phyloP scores from a whole-genome alignment of 2,797 vertebrate genomes.

The Lutjanus campechanus region DNA sequence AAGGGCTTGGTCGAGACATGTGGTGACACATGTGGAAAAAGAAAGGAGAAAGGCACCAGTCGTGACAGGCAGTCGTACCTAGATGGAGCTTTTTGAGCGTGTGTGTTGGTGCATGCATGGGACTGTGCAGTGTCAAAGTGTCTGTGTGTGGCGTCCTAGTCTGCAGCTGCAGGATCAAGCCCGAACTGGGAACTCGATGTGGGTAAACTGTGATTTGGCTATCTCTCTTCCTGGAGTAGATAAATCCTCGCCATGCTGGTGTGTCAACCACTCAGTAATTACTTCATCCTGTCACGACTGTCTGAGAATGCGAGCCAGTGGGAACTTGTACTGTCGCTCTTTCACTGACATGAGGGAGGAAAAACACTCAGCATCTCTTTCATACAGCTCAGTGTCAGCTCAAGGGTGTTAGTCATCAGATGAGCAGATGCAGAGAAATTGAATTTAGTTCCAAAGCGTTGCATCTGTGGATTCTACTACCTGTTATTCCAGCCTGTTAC shows the following conservation, averaged over 20 bases:
- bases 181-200: conserved; percentile 66
- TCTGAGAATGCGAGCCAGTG: conserved; percentile 85
- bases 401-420: conserved; percentile 49
- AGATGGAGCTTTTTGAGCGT: conserved; percentile 24
- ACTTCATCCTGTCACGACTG: conserved; percentile 82
- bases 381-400: conserved; percentile 32
- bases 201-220: conserved; percentile 85
- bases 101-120: conserved; percentile 23
- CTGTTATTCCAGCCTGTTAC: conserved; percentile 4
- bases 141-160: conserved; percentile 71
- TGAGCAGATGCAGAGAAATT: conserved; percentile 45
- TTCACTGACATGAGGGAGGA: conserved; percentile 56
- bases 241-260: conserved; percentile 80
- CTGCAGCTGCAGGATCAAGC: conserved; percentile 77
- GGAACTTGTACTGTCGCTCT: conserved; percentile 82
- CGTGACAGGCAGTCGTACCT: conserved; percentile 36
- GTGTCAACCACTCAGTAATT: conserved; percentile 84
- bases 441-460: conserved; percentile 26
- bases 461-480: conserved; percentile 20
- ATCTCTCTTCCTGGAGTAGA: conserved; percentile 82
- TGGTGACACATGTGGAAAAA: conserved; percentile 51
- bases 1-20: conserved; percentile 73
- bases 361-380: conserved; percentile 61
- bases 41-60: conserved; percentile 30
- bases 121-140: conserved; percentile 55